Base-by-base conservation (phyloP, 2,113 vertebrate species). In the Trematomus loennbergii region DNA sequence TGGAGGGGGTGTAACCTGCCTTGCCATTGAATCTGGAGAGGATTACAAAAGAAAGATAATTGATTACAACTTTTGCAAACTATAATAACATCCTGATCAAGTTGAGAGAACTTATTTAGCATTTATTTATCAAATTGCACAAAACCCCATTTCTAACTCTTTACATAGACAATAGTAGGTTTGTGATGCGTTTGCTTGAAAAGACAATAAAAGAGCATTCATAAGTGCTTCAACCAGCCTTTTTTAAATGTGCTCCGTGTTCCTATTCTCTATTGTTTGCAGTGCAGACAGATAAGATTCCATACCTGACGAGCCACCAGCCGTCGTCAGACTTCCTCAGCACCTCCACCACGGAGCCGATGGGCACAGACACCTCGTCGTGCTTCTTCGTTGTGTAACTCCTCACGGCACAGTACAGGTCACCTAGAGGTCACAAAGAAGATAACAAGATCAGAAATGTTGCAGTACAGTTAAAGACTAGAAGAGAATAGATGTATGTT, bases 231-330 rank as follows among this genome's bases (percentile, higher is more conserved):
- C 36, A 36, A 71, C 12, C 1, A 29, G 25, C 1, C 20, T 12
- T 45, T 5, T 53, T 50, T 16, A 15, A 40, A 52, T 16, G 5
- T 5, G 4, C 17, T 62, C 16, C 12, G 20, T 10, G 11, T 46
- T 46, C n/a, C 50, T 17, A 11, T 17, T 52, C 0, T 48, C 25
- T 52, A 53, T 61, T 63, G 20, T 69, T 58, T 70, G 46, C 36
- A 57, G 11, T 22, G 48, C 49, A 77, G 58, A 52, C 36, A 70
- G 40, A 16, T 10, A 74, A 36, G 1, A 61, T 0, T 1, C 1
- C 5, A 48, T 89, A 99, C 98, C 97, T 92, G 88, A 95, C 89
- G 3, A 96, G 92, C 97, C 97, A 99, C 97, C 98, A 99, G 91
- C 97, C 97, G 0, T 94, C 45, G 0, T 96, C 93, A 0, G 96